Evolutionary conservation across 1,140 invertebrate species (phyloP).

Genomic region (Asobara japonica): DNA sequence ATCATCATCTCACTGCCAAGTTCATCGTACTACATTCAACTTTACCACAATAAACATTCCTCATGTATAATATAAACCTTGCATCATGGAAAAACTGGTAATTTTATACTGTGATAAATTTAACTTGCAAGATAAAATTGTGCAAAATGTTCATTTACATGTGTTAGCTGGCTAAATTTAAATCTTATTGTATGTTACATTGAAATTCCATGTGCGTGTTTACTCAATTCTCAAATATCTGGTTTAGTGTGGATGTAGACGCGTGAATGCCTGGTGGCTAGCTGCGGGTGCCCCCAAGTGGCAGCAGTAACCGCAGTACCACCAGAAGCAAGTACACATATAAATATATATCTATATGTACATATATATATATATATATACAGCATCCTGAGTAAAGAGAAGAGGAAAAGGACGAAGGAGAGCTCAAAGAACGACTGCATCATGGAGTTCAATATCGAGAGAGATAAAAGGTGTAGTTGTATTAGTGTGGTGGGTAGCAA

Average conservation of each 20-base stretch:
- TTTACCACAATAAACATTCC: neutral
- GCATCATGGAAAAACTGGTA: neutral
- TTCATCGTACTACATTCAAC: neutral
- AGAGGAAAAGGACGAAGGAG: constrained; percentile 26
- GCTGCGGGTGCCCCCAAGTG: neutral
- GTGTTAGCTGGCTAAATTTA: neutral
- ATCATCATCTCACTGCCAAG: neutral
- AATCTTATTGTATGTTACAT: neutral
- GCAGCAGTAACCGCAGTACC: constrained; percentile 7
- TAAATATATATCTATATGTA: neutral
- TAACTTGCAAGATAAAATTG: neutral
- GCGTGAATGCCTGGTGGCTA: constrained; percentile 4
- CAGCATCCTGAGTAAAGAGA: constrained; percentile 27
- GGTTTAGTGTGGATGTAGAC: constrained; percentile 4
- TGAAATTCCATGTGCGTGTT: constrained; percentile 1
- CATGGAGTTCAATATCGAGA: neutral
- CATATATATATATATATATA: neutral
- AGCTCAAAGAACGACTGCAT: constrained; percentile 34
- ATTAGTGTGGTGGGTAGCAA: neutral
- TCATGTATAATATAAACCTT: neutral
- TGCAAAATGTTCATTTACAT: neutral
- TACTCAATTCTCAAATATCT: neutral
- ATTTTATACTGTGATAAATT: neutral
- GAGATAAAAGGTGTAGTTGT: neutral
- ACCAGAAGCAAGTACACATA: neutral